Base-by-base conservation (phyloP, 35 echinoderm and acorn worm genomes). In the Apostichopus parvimensis region DNA sequence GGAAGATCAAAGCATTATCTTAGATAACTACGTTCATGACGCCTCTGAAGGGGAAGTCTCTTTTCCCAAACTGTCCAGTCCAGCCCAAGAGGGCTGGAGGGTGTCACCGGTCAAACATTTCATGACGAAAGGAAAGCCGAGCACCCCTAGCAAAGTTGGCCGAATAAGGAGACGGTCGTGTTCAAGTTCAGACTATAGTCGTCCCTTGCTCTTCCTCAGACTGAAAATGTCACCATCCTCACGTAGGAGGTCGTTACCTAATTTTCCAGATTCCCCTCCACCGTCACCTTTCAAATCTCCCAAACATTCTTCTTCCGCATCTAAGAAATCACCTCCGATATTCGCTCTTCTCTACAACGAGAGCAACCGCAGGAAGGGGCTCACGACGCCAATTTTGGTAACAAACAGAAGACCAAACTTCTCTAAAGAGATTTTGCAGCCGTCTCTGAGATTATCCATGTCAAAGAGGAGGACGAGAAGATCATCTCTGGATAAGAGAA, bases 41-140 rank as follows among this genome's bases (percentile, higher is more conserved):
- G 92, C 58, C 54, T 85, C 92, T 9, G 94, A 95, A 65, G 64
- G 77, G 14, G 94, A 95, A 22, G 80, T 95, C 4, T 87, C 89
- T 65, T 95, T 95, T 53, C 94, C 94, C 10, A 95, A 95, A 79
- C 88, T 95, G 53, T 95, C 92, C 73, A 95, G 94, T 58, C 94
- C 94, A 62, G 54, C 71, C 5, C 94, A 95, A 57, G 79, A 82
- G 24, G 92, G 88, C 17, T 93, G 79, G 23, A 87, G 90, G 21
- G 58, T 12, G 18, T 95, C 94, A 6, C 94, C 94, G 1, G 92
- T 95, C 5, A 95, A 93, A 58, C 87, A 93, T 65, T 77, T 92
- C 53, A 82, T 78, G 5, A 22, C 7, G 6, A 73, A 28, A 64
- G 64, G 64, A 25, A 73, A 54, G 24, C 61, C 20, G 61, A 24